Evolutionary conservation across 2,113 vertebrate species (phyloP).

Genomic region (Mus pahari): DNA sequence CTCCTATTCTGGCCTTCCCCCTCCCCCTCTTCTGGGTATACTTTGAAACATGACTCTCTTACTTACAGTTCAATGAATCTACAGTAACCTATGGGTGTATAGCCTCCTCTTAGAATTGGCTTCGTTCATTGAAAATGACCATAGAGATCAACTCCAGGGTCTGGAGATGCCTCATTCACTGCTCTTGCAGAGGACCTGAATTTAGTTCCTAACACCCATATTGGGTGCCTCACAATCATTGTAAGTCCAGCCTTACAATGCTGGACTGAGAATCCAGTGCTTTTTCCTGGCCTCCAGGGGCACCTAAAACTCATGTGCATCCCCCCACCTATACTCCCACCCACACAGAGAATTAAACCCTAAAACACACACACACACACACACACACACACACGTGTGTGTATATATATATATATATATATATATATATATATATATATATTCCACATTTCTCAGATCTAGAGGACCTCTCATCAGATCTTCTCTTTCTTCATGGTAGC

Average conservation of each 20-base stretch:
- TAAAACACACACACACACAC: too few species aligned
- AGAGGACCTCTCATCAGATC: background rate
- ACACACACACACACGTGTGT: too few species aligned
- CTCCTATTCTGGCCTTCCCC: background rate
- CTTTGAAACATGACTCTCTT: slow-evolving; percentile 7
- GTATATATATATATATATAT: too few species aligned
- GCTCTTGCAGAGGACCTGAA: background rate
- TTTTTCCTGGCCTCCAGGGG: background rate
- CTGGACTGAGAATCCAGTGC: background rate
- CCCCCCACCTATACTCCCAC: background rate
- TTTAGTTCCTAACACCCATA: background rate
- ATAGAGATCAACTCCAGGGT: background rate
- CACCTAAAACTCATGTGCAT: background rate
- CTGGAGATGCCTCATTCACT: background rate
- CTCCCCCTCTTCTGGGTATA: background rate
- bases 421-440: too few species aligned
- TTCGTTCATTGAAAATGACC: background rate
- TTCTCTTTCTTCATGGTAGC: slow-evolving; percentile 32
- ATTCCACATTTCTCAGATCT: background rate
- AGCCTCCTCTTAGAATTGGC: background rate
- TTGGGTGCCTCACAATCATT: background rate
- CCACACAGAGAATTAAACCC: background rate
- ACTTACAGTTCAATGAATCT: background rate
- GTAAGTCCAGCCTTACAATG: background rate
- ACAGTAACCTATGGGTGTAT: background rate